Evolutionary conservation across 2,888 invertebrate genomes (phyloP).

Genomic region (Drosophila subsilvestris): DNA sequence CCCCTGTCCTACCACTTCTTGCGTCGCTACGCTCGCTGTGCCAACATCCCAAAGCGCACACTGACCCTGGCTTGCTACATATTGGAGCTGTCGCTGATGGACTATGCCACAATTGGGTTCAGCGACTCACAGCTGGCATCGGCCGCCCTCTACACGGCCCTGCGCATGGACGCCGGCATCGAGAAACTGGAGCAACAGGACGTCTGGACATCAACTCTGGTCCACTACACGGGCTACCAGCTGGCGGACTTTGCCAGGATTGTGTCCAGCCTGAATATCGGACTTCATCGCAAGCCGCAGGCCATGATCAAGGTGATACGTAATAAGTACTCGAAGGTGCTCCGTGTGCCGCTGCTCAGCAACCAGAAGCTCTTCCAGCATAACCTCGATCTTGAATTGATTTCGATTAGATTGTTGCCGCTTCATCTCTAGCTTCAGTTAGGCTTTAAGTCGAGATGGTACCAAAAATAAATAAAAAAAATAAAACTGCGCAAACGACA

Average conservation of each 20-base stretch:
- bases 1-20: conserved; percentile 99
- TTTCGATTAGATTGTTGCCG: too few relatives aligned
- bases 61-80: conserved; percentile 97
- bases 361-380: conserved; percentile 79
- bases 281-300: conserved; percentile 91
- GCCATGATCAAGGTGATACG: conserved; percentile 92
- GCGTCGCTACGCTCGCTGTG: conserved; percentile 96
- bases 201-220: conserved; percentile 91
- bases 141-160: conserved; percentile 94
- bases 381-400: conserved; percentile 52
- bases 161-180: conserved; percentile 90
- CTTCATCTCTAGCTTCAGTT: too few relatives aligned
- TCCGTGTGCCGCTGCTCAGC: conserved; percentile 88
- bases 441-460: too few relatives aligned
- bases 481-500: too few relatives aligned
- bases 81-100: conserved; percentile 96
- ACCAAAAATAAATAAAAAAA: too few relatives aligned
- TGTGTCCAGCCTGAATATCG: conserved; percentile 89
- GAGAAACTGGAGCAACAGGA: conserved; percentile 55
- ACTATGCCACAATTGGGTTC: conserved; percentile 91
- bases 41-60: conserved; percentile 94
- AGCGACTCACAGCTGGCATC: conserved; percentile 96
- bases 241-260: conserved; percentile 89
- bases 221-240: conserved; percentile 92
- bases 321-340: conserved; percentile 97